Conservation (phyloP, 2,113 vertebrate species). For the Noturus placidus region DNA sequence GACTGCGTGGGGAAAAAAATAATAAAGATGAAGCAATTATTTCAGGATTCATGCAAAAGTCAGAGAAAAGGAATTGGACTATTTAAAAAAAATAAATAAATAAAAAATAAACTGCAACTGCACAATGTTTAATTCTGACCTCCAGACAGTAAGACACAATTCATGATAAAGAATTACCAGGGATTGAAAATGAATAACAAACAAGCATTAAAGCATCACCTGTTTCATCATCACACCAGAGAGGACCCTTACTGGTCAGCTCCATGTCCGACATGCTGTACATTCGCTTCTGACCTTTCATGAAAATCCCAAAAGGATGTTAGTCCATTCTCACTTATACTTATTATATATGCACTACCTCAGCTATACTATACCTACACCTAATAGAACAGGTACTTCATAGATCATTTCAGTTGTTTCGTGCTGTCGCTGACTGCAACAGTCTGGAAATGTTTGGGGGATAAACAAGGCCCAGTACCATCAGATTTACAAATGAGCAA, state of each 20-base stretch:
- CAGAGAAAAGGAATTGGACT: neutral
- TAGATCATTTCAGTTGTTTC: neutral
- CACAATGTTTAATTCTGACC: neutral
- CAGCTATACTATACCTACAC: neutral
- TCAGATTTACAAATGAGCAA: neutral
- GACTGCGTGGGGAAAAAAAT: constrained; percentile 56
- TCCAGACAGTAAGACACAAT: neutral
- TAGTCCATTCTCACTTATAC: neutral
- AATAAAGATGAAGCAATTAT: neutral
- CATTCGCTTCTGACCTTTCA: constrained; percentile 18
- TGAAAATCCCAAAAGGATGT: neutral
- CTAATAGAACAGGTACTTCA: neutral
- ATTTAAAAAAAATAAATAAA: too few relatives aligned
- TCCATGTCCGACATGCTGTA: neutral
- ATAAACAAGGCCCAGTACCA: neutral
- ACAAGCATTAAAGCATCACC: neutral
- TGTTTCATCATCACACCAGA: neutral
- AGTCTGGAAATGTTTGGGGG: neutral
- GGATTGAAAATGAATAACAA: neutral
- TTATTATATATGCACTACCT: neutral
- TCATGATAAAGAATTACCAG: neutral
- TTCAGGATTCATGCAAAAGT: neutral
- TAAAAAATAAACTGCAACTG: too few relatives aligned
- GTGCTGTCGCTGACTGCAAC: neutral
- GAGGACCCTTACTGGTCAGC: neutral